Percentiles rank a stretch among this genome's conserved stretches.
phyloP scores from a whole-genome alignment of 2,113 vertebrate genomes.

The Phainopepla nitens region DNA sequence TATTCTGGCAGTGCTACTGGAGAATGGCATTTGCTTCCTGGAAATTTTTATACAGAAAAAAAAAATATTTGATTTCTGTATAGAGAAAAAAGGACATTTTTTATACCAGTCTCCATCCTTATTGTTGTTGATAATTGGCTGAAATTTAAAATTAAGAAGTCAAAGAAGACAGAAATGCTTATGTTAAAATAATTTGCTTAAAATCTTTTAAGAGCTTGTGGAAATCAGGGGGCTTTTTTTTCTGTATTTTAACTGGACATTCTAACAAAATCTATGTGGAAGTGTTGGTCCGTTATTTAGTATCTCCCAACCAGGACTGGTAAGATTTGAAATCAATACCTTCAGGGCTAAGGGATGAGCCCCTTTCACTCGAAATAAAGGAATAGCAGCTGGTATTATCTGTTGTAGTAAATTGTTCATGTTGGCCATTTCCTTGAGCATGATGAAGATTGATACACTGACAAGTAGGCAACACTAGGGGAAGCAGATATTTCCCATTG shows the following conservation, averaged over 20 bases:
- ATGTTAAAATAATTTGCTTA: not conserved
- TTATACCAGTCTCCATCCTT: not conserved
- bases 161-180: not conserved
- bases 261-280: not conserved
- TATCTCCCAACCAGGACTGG: not conserved
- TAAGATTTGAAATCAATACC: not conserved
- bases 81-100: not conserved
- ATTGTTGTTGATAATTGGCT: not conserved
- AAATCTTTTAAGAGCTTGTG: not conserved
- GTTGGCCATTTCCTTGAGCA: not conserved
- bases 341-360: not conserved
- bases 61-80: not conserved
- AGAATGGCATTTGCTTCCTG: not conserved
- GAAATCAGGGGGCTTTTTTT: not conserved
- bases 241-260: not conserved
- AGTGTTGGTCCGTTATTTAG: not conserved
- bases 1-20: not conserved
- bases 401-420: not conserved
- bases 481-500: not conserved
- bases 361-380: not conserved
- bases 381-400: not conserved
- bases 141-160: not conserved
- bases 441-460: not conserved
- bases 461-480: not conserved
- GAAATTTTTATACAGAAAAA: not conserved